phyloP scores from a whole-genome alignment of 2,113 vertebrate genomes.

The Brachyhypopomus occidentalis region DNA sequence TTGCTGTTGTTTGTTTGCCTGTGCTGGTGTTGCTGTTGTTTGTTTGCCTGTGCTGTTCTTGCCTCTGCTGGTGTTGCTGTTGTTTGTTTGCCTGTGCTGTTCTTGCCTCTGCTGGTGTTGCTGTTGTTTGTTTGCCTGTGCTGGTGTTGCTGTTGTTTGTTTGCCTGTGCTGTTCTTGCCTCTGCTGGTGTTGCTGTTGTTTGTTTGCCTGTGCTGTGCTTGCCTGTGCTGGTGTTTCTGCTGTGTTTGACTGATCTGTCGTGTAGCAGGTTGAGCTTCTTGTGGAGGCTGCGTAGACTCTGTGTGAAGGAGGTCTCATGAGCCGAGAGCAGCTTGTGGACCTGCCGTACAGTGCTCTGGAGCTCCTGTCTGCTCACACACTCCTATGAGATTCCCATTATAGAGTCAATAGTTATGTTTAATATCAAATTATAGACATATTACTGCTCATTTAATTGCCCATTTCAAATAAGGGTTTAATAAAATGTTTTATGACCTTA shows the following conservation, averaged over 20 bases:
- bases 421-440: neutral
- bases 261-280: constrained; percentile 76
- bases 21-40: neutral
- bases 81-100: constrained; percentile 58
- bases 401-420: neutral
- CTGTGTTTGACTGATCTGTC: constrained; percentile 61
- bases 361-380: constrained; percentile 73
- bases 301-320: constrained; percentile 78
- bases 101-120: constrained; percentile 52
- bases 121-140: constrained; percentile 17
- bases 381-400: constrained; percentile 61
- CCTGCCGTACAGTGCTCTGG: constrained; percentile 68
- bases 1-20: too few relatives aligned
- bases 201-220: constrained; percentile 46
- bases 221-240: constrained; percentile 56
- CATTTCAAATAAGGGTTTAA: neutral
- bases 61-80: neutral
- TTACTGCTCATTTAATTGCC: neutral
- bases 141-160: neutral
- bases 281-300: constrained; percentile 66
- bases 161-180: constrained; percentile 52
- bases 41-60: too few relatives aligned
- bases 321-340: constrained; percentile 78
- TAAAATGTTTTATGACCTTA: neutral
- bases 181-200: neutral